phyloP scores from a whole-genome alignment of 2,888 invertebrate genomes.

The Drosophila anomelani region DNA sequence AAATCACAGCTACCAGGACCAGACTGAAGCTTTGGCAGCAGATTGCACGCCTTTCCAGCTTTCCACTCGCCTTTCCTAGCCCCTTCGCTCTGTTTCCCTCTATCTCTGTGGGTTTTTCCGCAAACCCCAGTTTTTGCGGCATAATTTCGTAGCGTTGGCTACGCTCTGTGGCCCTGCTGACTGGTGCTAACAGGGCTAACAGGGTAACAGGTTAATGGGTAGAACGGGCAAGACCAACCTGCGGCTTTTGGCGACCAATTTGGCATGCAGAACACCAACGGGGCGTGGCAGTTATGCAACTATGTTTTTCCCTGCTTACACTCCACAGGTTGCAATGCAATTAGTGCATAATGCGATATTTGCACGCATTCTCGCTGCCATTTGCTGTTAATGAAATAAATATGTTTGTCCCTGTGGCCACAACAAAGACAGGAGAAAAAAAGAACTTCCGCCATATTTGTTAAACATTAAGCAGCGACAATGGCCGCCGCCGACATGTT shows the following conservation, averaged over 20 bases:
- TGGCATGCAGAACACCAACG: slow-evolving; percentile 14
- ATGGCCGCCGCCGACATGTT: slow-evolving; percentile 10
- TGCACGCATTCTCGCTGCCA: slow-evolving; percentile 52
- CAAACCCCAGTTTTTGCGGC: slow-evolving; percentile 24
- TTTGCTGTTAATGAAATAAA: slow-evolving; percentile 68
- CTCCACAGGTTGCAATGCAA: slow-evolving; percentile 74
- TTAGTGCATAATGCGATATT: slow-evolving; percentile 60
- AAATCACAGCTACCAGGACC: slow-evolving; percentile 65
- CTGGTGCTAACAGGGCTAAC: slow-evolving; percentile 26
- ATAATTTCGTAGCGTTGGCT: slow-evolving; percentile 30
- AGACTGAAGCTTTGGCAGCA: slow-evolving; percentile 37
- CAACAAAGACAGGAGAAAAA: slow-evolving; percentile 7
- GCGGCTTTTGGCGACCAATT: slow-evolving; percentile 26
- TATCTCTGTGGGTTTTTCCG: slow-evolving; percentile 3
- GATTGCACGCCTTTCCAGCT: slow-evolving; percentile 36
- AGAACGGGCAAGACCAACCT: not conserved
- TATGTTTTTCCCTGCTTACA: slow-evolving; percentile 42
- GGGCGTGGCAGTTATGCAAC: slow-evolving; percentile 13
- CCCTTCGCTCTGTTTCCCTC: not conserved
- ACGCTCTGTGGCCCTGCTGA: slow-evolving; percentile 19
- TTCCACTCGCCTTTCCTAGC: not conserved
- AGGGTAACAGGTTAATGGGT: slow-evolving; percentile 17
- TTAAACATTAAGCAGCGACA: slow-evolving; percentile 40
- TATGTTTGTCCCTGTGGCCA: slow-evolving; percentile 47
- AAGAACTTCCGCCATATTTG: slow-evolving; percentile 25